These are phyloP conservation scores for Stramonita haemastoma DNA, from an alignment of 2,888 invertebrate genomes.

Conservation along the genomic window DNA sequence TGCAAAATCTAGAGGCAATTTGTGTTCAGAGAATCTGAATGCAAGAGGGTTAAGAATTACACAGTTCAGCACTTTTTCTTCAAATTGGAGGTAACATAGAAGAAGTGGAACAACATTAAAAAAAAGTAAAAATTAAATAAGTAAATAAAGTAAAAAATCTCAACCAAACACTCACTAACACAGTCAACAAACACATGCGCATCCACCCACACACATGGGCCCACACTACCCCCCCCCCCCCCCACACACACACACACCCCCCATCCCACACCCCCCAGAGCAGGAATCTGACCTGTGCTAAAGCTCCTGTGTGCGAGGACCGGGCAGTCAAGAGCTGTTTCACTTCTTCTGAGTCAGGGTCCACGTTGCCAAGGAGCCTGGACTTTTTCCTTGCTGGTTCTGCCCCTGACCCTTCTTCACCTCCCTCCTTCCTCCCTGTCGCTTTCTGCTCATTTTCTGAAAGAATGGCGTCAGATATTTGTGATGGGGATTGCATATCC, in stretches of 20 bases:
- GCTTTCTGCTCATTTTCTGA: slow-evolving; percentile 12
- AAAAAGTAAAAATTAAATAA: neutral
- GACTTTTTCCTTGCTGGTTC: slow-evolving; percentile 70
- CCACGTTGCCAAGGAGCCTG: slow-evolving; percentile 71
- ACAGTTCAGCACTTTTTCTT: no score
- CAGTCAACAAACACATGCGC: neutral
- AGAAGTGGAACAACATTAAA: neutral
- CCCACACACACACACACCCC: no score
- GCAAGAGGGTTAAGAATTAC: no score
- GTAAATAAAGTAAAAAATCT: neutral
- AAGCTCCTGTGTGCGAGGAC: slow-evolving; percentile 71
- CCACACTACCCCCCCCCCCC: no score
- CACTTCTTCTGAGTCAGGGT: slow-evolving; percentile 72
- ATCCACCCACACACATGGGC: neutral
- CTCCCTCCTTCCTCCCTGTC: neutral
- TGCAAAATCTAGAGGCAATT: no score
- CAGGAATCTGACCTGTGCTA: slow-evolving; percentile 65
- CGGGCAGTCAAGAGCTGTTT: slow-evolving; percentile 69
- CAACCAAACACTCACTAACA: neutral
- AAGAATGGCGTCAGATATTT: neutral
- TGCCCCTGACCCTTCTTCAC: slow-evolving; percentile 38
- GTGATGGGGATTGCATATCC: no score
- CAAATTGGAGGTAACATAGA: no score
- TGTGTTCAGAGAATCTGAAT: no score
- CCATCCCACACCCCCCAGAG: neutral